Evolutionary conservation across 2,888 invertebrate species (phyloP), one percentile per base, ranked within the genome.

Genomic region (Acronicta aceris): DNA sequence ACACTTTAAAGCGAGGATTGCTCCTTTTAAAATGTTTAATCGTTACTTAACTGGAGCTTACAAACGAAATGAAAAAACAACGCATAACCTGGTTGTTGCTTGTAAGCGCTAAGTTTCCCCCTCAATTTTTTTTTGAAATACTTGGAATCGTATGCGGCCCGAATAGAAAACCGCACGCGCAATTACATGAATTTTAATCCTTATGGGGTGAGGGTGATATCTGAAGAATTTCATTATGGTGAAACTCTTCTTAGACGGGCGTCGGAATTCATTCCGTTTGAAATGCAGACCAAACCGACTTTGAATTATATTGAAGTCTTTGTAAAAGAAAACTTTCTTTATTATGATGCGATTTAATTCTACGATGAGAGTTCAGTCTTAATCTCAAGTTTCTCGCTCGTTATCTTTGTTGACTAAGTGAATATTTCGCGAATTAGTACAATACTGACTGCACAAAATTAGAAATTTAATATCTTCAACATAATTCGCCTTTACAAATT

Each of bases 161-260:
- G 64, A 71, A 71, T 68, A 65, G 67, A 49, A 79, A 86, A 87
- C 86, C 84, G 79, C 86, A 84, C 78, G 80, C 82, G 84, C 85
- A 89, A 89, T 91, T 88, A 91, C 84, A 86, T 85, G 85, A 89
- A 92, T 90, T 91, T 89, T 88, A 92, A 91, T 89, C 84, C 84
- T 76, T 84, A 87, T 83, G 73, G 79, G 76, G 81, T 71, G 85
- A 81, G 84, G 81, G 82, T 69, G 88, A 88, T 91, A 90, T 92
- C 90, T 91, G 81, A 91, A 89, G 93, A 94, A 94, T 94, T 94
- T 93, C 91, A 94, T 94, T 93, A 92, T 85, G 86, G 86, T 83
- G 82, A 89, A 90, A 88, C 88, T 90, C 84, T 86, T 86, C 85
- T 81, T 87, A 85, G 86, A 85, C 78, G 79, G 76, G 79, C 81